These are phyloP conservation scores for Pristionchus arcanus DNA, from an alignment of 2,888 invertebrate genomes.

Conservation along the genomic window DNA sequence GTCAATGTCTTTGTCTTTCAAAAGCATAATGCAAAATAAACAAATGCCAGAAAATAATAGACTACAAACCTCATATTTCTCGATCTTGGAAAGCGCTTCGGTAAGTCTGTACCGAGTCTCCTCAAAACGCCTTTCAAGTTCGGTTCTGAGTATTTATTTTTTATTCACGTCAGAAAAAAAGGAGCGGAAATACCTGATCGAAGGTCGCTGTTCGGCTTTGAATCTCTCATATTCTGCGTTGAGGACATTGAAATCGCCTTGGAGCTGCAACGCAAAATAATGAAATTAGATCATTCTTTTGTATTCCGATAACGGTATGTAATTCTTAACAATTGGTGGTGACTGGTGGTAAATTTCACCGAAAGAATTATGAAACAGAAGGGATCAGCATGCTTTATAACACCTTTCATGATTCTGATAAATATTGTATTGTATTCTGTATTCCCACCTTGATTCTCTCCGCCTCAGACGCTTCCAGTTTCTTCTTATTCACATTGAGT, in stretches of 20 bases:
- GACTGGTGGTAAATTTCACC: too few relatives aligned
- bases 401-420: too few relatives aligned
- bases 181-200: constrained; percentile 58
- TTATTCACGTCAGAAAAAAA: not conserved
- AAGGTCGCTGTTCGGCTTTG: constrained; percentile 67
- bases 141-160: constrained; percentile 60
- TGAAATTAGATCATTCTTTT: not conserved
- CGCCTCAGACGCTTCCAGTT: not conserved
- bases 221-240: constrained; percentile 63
- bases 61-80: constrained; percentile 65
- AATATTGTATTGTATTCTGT: not conserved
- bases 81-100: constrained; percentile 67
- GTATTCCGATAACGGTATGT: too few relatives aligned
- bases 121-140: constrained; percentile 75
- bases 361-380: too few relatives aligned
- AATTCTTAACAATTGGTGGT: too few relatives aligned
- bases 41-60: too few relatives aligned
- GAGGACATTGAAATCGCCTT: constrained; percentile 55
- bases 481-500: constrained; percentile 50
- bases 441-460: constrained; percentile 51
- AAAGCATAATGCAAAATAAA: too few relatives aligned
- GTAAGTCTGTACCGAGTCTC: constrained; percentile 71
- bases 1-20: too few relatives aligned
- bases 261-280: constrained; percentile 52
- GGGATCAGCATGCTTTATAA: too few relatives aligned